Evolutionary conservation across 2,888 invertebrate genomes (phyloP).

Genomic region (Pristionchus mayeri): DNA sequence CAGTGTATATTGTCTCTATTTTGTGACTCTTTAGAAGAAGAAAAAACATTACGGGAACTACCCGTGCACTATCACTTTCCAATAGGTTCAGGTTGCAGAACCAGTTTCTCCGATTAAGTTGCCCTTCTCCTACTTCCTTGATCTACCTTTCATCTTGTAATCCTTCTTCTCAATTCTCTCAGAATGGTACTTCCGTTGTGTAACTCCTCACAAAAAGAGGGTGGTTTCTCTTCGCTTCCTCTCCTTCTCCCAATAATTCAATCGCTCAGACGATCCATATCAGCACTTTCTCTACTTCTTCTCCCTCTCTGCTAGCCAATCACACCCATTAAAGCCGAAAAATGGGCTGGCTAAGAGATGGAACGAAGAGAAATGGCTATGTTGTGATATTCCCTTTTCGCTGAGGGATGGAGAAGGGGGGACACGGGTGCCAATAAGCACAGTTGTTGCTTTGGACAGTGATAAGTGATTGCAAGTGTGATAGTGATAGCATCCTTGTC

Average conservation of each 20-base stretch:
- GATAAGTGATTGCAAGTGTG: constrained; percentile 15
- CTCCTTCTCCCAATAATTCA: constrained; percentile 33
- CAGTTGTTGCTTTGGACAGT: background rate
- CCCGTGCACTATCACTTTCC: constrained; percentile 33
- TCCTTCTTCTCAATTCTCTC: constrained; percentile 21
- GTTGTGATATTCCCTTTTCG: background rate
- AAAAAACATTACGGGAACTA: constrained; percentile 24
- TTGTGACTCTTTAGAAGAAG: background rate
- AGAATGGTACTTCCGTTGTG: constrained; percentile 37
- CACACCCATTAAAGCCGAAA: constrained; percentile 41
- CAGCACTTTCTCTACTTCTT: constrained; percentile 40
- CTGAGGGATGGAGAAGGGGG: background rate
- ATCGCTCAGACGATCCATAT: constrained; percentile 41
- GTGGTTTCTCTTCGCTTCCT: background rate
- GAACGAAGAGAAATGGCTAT: background rate
- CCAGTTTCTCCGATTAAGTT: constrained; percentile 21
- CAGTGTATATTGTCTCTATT: background rate
- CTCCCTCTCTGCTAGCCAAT: constrained; percentile 16
- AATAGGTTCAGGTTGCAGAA: background rate
- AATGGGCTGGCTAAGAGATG: background rate
- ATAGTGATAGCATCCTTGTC: constrained; percentile 39
- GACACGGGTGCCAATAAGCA: background rate
- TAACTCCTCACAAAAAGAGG: constrained; percentile 35
- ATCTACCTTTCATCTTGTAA: constrained; percentile 29
- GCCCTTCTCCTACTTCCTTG: constrained; percentile 33